Conservation (phyloP, 2,113 vertebrate genomes). For the Tricholaema leucomelas region DNA sequence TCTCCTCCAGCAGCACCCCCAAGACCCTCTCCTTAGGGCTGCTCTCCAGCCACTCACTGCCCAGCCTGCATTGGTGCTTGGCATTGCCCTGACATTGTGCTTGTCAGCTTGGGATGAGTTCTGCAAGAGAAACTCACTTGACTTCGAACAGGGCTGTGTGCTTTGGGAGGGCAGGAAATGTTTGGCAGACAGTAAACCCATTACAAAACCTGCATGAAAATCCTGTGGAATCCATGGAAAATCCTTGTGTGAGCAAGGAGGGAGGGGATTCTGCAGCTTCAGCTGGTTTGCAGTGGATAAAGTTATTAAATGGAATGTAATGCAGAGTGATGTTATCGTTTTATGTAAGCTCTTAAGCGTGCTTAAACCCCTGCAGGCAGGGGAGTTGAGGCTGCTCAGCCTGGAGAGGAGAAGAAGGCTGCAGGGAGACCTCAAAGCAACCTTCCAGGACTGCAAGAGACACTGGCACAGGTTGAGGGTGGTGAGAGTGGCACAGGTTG, state of each 20-base stretch:
- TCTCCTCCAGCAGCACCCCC: too few species aligned
- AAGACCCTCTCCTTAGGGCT: too few species aligned
- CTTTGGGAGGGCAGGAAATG: neutral
- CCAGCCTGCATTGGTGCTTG: too few species aligned
- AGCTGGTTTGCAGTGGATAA: neutral
- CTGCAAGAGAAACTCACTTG: neutral
- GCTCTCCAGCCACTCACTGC: too few species aligned
- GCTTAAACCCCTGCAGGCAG: neutral
- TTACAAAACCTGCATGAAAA: neutral
- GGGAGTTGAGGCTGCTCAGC: neutral
- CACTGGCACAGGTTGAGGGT: too few species aligned
- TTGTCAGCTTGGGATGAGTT: neutral
- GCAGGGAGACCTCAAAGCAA: too few species aligned
- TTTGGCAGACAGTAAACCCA: neutral
- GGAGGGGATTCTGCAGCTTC: neutral
- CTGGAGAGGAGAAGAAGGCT: too few species aligned
- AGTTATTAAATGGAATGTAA: neutral
- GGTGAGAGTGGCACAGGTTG: too few species aligned
- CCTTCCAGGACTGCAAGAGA: too few species aligned
- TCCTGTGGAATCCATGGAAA: neutral
- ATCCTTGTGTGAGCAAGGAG: neutral
- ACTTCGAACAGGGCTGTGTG: neutral
- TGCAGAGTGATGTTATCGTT: neutral
- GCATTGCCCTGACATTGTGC: too few species aligned
- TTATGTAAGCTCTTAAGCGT: neutral